phyloP scores from a whole-genome alignment of 2,797 vertebrate genomes.

The Varecia variegata region DNA sequence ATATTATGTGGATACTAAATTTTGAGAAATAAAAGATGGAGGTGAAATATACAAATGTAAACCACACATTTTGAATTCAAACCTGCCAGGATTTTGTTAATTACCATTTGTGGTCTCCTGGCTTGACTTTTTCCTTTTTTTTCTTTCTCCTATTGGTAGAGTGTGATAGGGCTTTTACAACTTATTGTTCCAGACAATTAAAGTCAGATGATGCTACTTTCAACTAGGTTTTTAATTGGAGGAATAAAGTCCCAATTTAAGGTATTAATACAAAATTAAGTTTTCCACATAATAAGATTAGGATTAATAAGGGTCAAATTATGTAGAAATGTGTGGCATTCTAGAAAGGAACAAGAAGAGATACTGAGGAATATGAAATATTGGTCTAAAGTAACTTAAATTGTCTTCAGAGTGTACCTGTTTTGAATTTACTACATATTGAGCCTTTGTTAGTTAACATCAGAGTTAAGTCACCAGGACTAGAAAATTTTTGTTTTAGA shows the following conservation, averaged over 20 bases:
- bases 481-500: neutral
- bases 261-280: neutral
- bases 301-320: constrained; percentile 3
- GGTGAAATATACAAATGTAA: constrained; percentile 8
- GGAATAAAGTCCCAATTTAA: neutral
- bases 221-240: neutral
- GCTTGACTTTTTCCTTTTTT: neutral
- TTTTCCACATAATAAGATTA: constrained; percentile 36
- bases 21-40: neutral
- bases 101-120: constrained; percentile 33
- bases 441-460: constrained; percentile 21
- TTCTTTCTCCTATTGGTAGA: neutral
- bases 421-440: constrained; percentile 24
- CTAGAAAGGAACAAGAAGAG: neutral
- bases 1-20: neutral
- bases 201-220: constrained; percentile 22
- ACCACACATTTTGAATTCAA: constrained; percentile 6
- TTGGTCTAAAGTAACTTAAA: neutral
- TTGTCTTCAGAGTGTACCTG: neutral
- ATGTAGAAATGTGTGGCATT: constrained; percentile 17
- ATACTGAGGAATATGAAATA: neutral
- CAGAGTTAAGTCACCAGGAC: neutral
- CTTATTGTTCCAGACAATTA: neutral
- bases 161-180: constrained; percentile 3
- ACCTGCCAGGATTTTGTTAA: constrained; percentile 45